A percentile compares a stretch with the other conserved stretches of the same genome.
phyloP scores from a whole-genome alignment of 2,888 invertebrate genomes.

The Drosophila antonietae region DNA sequence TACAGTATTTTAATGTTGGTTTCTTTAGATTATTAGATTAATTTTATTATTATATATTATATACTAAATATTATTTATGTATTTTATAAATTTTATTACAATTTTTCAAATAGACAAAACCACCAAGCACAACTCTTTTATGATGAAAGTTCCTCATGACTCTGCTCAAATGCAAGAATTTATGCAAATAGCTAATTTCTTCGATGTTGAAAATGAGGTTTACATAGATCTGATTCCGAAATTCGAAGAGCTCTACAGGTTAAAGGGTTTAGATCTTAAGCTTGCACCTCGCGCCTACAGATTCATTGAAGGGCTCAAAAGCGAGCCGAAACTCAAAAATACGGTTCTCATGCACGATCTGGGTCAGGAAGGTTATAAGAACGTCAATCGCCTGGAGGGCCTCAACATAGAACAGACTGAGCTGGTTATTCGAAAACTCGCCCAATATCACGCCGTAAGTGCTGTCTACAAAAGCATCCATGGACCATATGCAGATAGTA shows the following conservation, averaged over 20 bases:
- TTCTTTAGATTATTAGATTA: not conserved
- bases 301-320: conserved; percentile 40
- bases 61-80: not conserved
- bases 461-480: conserved; percentile 60
- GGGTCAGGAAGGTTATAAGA: conserved; percentile 71
- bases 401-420: conserved; percentile 77
- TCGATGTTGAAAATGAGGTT: conserved; percentile 59
- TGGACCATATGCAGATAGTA: conserved; percentile 52
- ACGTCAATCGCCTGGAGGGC: conserved; percentile 76
- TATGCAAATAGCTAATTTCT: conserved; percentile 64
- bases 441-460: conserved; percentile 82
- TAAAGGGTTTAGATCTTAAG: conserved; percentile 49
- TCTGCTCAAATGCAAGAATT: conserved; percentile 55
- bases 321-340: conserved; percentile 51
- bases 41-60: too few species aligned
- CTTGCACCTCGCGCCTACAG: conserved; percentile 61
- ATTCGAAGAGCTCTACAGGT: conserved; percentile 64
- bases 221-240: conserved; percentile 72
- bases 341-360: conserved; percentile 80
- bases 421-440: conserved; percentile 74
- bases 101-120: conserved; percentile 53
- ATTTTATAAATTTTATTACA: not conserved
- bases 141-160: conserved; percentile 78
- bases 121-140: conserved; percentile 54
- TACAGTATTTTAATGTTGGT: not conserved